Percentiles rank a stretch among this genome's conserved stretches.
phyloP scores from a whole-genome alignment of 2,113 vertebrate species.

The Peromyscus leucopus region DNA sequence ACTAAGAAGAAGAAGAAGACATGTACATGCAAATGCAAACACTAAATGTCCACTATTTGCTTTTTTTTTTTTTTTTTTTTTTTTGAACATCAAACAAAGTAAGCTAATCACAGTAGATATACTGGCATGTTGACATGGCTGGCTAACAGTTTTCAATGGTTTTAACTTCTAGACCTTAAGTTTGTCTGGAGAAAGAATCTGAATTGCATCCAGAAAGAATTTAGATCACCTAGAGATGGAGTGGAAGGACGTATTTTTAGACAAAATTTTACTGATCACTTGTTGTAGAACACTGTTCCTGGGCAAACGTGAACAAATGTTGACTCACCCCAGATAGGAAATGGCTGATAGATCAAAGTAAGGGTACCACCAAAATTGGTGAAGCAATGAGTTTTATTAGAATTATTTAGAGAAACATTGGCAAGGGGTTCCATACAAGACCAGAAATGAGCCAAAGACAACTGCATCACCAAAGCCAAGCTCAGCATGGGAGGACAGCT shows the following conservation, averaged over 20 bases:
- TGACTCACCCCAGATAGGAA: background rate
- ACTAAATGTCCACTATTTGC: background rate
- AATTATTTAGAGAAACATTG: background rate
- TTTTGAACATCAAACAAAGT: background rate
- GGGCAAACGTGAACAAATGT: background rate
- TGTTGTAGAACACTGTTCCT: background rate
- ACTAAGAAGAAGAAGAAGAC: background rate
- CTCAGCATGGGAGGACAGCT: background rate
- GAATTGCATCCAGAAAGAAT: background rate
- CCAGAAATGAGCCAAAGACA: background rate
- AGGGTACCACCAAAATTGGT: background rate
- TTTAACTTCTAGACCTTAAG: background rate
- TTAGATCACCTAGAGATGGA: background rate
- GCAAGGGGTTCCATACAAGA: background rate
- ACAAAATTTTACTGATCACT: background rate
- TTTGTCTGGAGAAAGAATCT: background rate
- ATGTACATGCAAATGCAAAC: background rate
- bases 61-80: background rate
- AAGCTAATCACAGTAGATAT: background rate
- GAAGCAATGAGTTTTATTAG: background rate
- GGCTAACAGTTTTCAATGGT: background rate
- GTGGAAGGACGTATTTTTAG: background rate
- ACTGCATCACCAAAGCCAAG: background rate
- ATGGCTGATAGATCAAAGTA: background rate
- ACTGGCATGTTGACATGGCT: background rate